A percentile compares a stretch with the other conserved stretches of the same genome.
These are phyloP conservation scores for Brachyrhaphis roseni DNA, from an alignment of 2,797 vertebrate genomes.

Conservation along the genomic window DNA sequence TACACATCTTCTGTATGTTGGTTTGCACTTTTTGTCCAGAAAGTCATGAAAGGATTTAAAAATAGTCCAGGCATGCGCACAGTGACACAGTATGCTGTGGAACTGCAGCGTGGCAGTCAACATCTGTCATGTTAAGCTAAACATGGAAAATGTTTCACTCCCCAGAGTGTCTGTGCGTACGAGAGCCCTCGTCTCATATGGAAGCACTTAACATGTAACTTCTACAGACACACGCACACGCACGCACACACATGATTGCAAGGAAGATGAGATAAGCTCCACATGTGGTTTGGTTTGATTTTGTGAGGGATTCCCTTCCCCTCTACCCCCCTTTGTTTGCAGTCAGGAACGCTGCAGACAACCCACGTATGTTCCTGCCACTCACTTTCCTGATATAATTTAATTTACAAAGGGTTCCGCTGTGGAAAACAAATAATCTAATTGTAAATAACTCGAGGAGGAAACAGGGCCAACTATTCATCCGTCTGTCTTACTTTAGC, in stretches of 20 bases:
- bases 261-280: constrained; percentile 16
- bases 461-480: constrained; percentile 6
- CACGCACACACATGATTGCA: constrained; percentile 6
- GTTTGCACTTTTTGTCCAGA: constrained; percentile 51
- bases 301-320: constrained; percentile 55
- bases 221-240: not conserved
- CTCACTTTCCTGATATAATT: constrained; percentile 8
- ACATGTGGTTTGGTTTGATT: constrained; percentile 63
- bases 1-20: constrained; percentile 44
- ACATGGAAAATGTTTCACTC: constrained; percentile 71
- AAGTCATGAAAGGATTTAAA: constrained; percentile 55
- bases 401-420: constrained; percentile 1
- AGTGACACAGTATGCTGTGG: constrained; percentile 33
- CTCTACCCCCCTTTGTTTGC: not conserved
- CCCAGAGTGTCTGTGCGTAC: constrained; percentile 18
- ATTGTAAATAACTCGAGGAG: constrained; percentile 5
- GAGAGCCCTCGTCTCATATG: constrained; percentile 48
- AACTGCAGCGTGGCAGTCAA: constrained; percentile 58
- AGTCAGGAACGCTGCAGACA: not conserved
- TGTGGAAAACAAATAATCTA: constrained; percentile 26
- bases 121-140: constrained; percentile 76
- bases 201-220: constrained; percentile 51
- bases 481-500: not conserved
- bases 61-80: constrained; percentile 34
- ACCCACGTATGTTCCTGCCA: not conserved